phyloP scores from a whole-genome alignment of 2,797 vertebrate genomes.

The Apodemus agrarius region DNA sequence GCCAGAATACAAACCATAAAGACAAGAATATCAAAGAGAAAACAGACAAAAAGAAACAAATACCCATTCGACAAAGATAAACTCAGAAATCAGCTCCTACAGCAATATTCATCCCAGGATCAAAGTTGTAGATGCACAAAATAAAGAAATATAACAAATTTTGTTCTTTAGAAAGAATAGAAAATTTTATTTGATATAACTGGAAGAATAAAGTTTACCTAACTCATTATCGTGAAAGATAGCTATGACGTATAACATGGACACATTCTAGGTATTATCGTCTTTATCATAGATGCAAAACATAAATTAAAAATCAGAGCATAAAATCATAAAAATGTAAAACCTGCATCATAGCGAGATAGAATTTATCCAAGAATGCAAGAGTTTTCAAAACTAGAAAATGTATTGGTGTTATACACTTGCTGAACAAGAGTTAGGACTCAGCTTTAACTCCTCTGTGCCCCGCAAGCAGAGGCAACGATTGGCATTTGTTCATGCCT shows the following conservation, averaged over 20 bases:
- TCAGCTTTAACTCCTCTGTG: background rate
- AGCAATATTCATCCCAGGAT: too few relatives aligned
- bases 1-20: too few relatives aligned
- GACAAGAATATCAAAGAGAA: too few relatives aligned
- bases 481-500: background rate
- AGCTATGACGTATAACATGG: background rate
- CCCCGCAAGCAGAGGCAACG: background rate
- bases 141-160: background rate
- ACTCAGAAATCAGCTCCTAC: too few relatives aligned
- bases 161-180: background rate
- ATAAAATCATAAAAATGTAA: background rate
- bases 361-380: background rate
- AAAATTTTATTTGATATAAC: slow-evolving; percentile 14
- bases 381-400: slow-evolving; percentile 10
- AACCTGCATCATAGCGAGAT: background rate
- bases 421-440: background rate
- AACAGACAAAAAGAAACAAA: too few relatives aligned
- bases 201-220: background rate
- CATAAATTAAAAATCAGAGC: background rate
- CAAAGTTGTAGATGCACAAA: background rate
- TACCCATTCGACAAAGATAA: too few relatives aligned
- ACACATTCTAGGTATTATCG: background rate
- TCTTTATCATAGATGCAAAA: slow-evolving; percentile 6
- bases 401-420: background rate
- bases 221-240: background rate